These are phyloP conservation scores for Ispidina picta DNA, from an alignment of 2,797 vertebrate genomes.

Conservation along the genomic window DNA sequence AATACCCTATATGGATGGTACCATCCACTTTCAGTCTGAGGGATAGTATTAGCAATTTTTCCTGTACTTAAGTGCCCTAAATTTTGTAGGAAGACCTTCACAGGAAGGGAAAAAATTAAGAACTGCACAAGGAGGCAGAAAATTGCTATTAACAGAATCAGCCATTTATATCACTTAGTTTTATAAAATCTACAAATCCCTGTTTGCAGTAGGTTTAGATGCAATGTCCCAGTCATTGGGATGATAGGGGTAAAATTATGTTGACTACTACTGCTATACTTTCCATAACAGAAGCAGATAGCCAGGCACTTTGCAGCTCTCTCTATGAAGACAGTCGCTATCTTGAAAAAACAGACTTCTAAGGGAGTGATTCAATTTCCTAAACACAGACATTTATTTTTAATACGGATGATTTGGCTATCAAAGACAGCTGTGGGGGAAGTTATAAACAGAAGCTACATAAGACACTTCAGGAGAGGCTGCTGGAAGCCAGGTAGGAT, in stretches of 20 bases:
- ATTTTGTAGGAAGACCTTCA: neutral
- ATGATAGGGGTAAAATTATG: neutral
- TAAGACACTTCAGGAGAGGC: neutral
- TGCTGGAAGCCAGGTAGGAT: neutral
- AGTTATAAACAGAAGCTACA: neutral
- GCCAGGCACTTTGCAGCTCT: neutral
- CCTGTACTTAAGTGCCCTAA: neutral
- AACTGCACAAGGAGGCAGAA: neutral
- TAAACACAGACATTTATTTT: neutral
- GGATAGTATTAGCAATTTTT: neutral
- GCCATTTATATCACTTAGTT: neutral
- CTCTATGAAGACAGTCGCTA: neutral
- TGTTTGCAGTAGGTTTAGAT: neutral
- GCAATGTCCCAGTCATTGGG: neutral
- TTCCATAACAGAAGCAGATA: neutral
- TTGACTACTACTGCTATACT: neutral
- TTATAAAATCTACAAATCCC: neutral
- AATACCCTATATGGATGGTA: neutral
- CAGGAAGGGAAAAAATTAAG: neutral
- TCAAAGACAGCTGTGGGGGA: accelerated
- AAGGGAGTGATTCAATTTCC: neutral
- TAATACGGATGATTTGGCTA: neutral
- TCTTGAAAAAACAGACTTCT: neutral
- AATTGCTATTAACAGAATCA: neutral
- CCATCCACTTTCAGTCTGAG: neutral